These are phyloP conservation scores for Poecilia picta DNA, from an alignment of 2,797 vertebrate species.

Conservation along the genomic window DNA sequence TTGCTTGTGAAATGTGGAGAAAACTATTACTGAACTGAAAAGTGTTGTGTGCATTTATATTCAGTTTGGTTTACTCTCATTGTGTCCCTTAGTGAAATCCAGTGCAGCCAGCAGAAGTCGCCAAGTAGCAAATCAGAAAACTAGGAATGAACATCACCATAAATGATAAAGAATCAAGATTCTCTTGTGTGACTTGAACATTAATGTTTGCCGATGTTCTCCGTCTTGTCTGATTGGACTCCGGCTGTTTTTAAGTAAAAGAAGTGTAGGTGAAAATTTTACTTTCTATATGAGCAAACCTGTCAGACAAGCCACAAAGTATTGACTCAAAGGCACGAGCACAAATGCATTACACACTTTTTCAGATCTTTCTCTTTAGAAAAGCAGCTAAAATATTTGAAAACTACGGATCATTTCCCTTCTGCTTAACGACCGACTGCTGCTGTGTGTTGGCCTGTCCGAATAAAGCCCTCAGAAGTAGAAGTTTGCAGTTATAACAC, in stretches of 20 bases:
- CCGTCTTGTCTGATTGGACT: neutral
- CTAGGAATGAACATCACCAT: neutral
- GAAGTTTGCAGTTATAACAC: neutral
- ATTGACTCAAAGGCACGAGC: neutral
- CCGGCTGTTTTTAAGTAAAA: neutral
- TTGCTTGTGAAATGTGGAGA: neutral
- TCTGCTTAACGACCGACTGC: no score
- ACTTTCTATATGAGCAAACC: neutral
- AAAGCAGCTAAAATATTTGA: neutral
- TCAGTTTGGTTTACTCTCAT: neutral
- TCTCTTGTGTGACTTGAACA: neutral
- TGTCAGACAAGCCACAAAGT: neutral
- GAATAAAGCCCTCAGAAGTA: neutral
- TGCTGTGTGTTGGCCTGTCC: neutral
- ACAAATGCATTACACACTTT: neutral
- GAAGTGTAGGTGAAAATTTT: neutral
- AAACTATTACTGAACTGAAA: neutral
- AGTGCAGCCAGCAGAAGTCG: neutral
- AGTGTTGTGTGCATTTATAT: neutral
- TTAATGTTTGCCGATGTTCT: neutral
- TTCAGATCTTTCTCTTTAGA: neutral
- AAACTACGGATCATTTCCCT: neutral
- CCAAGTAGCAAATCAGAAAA: neutral
- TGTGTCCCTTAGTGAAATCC: neutral
- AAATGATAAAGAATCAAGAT: neutral